Conservation (phyloP, 2,888 invertebrate genomes). For the Mesochorus sp. region DNA sequence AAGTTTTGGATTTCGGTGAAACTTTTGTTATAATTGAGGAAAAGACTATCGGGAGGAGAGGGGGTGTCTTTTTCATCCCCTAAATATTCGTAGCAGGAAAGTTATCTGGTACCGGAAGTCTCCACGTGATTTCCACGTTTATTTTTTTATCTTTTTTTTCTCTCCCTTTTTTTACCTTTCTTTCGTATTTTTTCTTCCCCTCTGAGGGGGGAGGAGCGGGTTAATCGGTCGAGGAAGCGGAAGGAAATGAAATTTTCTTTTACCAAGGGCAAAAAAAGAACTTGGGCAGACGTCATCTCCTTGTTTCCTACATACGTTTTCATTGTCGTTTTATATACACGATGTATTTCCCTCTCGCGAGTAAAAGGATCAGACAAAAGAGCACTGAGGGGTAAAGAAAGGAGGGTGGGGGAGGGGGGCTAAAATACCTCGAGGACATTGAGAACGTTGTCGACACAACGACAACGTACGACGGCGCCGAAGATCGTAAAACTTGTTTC, state of each 20-base stretch:
- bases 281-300: slow-evolving; percentile 23
- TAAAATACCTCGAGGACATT: slow-evolving; percentile 29
- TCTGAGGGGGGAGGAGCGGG: too few relatives aligned
- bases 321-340: slow-evolving; percentile 13
- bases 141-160: too few relatives aligned
- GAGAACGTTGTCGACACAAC: slow-evolving; percentile 41
- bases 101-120: too few relatives aligned
- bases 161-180: not conserved
- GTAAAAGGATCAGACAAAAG: not conserved
- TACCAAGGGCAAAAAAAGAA: not conserved
- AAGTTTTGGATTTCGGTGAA: too few relatives aligned
- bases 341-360: slow-evolving; percentile 27
- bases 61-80: too few relatives aligned
- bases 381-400: not conserved
- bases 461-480: slow-evolving; percentile 56
- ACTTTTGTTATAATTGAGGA: too few relatives aligned
- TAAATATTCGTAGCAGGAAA: too few relatives aligned
- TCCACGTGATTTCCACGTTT: not conserved
- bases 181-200: not conserved
- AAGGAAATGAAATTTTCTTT: too few relatives aligned
- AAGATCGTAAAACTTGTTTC: slow-evolving; percentile 54
- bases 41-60: too few relatives aligned
- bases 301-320: not conserved
- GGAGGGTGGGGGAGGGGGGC: not conserved
- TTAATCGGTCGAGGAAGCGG: not conserved